Percentiles rank a stretch among this genome's conserved stretches.
Conservation (phyloP, 1,140 invertebrate species). For the Druon quercuslanigerum region DNA sequence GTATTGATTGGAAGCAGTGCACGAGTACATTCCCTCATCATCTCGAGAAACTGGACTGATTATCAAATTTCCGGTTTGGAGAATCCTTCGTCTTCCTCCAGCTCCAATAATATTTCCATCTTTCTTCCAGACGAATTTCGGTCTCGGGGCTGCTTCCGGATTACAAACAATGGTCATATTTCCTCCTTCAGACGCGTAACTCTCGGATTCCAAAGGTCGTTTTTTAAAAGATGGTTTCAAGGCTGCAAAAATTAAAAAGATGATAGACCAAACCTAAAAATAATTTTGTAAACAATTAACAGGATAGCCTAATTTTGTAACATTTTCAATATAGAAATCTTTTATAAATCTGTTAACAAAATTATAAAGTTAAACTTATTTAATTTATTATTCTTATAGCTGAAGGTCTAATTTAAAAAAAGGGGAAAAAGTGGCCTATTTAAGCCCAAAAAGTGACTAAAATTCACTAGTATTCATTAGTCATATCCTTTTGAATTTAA, state of each 20-base stretch:
- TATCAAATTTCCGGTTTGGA: constrained; percentile 89
- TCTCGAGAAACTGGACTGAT: constrained; percentile 90
- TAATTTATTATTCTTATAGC: no score
- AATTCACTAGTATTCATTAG: no score
- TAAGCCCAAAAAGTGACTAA: no score
- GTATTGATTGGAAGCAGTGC: constrained; percentile 89
- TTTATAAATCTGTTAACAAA: no score
- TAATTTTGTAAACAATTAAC: background rate
- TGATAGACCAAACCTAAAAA: constrained; percentile 34
- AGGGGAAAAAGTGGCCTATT: no score
- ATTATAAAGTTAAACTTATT: no score
- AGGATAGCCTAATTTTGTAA: no score
- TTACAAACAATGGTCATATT: constrained; percentile 95
- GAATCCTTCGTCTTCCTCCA: constrained; percentile 86
- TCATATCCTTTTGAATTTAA: no score
- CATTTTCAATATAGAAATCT: no score
- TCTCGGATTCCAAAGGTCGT: constrained; percentile 89
- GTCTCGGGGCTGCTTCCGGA: constrained; percentile 94
- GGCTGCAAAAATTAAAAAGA: constrained; percentile 74
- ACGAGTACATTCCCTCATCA: constrained; percentile 93
- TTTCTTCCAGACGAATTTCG: constrained; percentile 94
- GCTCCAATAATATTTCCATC: constrained; percentile 88
- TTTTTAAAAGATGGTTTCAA: constrained; percentile 94
- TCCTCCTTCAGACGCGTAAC: constrained; percentile 91
- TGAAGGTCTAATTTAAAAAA: no score